These are phyloP conservation scores for Laticauda colubrina DNA, from an alignment of 2,113 vertebrate species.

Conservation along the genomic window DNA sequence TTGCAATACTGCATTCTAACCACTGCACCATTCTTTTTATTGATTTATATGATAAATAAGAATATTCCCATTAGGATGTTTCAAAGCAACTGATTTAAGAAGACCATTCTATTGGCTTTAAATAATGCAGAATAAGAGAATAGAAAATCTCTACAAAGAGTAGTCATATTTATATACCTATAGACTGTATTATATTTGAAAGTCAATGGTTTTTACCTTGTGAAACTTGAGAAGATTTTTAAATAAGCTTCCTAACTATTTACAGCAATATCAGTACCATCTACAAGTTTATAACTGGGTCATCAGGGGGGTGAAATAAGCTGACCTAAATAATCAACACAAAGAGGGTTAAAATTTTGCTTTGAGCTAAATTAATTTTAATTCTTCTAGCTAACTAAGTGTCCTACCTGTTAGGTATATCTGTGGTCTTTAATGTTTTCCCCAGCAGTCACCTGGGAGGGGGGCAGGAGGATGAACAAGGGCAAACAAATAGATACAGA, in stretches of 20 bases:
- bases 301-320: neutral
- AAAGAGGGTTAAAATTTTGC: neutral
- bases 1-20: no score
- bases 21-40: no score
- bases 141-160: neutral
- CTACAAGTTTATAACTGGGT: neutral
- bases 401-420: neutral
- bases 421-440: neutral
- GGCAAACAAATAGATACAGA: neutral
- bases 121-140: neutral
- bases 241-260: neutral
- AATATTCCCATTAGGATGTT: constrained; percentile 10
- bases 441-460: neutral
- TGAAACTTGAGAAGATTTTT: neutral
- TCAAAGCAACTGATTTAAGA: constrained; percentile 5
- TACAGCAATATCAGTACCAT: neutral
- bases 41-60: neutral
- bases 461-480: neutral
- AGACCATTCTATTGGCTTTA: constrained; percentile 8
- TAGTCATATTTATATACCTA: neutral
- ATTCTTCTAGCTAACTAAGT: neutral
- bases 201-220: neutral
- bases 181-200: neutral
- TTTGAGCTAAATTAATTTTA: neutral
- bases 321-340: neutral